phyloP scores from a whole-genome alignment of 1,140 invertebrate species.

The Drosophila arizonae region DNA sequence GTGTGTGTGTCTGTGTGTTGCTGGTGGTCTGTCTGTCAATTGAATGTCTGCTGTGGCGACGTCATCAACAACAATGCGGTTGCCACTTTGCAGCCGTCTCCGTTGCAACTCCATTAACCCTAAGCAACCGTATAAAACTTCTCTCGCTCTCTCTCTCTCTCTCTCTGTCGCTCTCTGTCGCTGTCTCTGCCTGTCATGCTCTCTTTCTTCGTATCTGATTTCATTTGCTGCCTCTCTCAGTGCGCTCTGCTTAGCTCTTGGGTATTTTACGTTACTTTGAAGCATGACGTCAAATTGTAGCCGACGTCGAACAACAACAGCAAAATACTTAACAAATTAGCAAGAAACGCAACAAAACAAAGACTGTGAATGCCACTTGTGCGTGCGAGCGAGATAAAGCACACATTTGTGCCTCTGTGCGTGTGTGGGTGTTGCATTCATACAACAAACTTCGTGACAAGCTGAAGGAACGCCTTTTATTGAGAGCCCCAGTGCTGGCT shows the following conservation, averaged over 20 bases:
- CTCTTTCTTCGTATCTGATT: not conserved
- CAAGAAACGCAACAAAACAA: constrained; percentile 42
- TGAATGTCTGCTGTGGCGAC: constrained; percentile 69
- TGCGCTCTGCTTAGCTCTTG: constrained; percentile 22
- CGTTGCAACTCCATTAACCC: constrained; percentile 73
- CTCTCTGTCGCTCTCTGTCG: not conserved
- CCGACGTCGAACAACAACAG: constrained; percentile 34
- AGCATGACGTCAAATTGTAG: constrained; percentile 77
- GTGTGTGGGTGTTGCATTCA: constrained; percentile 60
- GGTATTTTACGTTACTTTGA: constrained; percentile 72
- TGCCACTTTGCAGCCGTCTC: constrained; percentile 44
- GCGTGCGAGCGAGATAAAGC: not conserved
- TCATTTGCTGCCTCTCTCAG: constrained; percentile 14
- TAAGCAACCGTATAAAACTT: constrained; percentile 51
- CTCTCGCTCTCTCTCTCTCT: constrained; percentile 4
- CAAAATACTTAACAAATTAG: constrained; percentile 71
- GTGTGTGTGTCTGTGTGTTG: constrained; percentile 41
- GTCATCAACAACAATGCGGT: constrained; percentile 48
- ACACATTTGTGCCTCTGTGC: not conserved
- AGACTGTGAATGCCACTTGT: not conserved
- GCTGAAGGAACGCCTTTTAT: constrained; percentile 51
- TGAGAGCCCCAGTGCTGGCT: constrained; percentile 43
- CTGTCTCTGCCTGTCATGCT: not conserved
- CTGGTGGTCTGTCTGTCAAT: constrained; percentile 78
- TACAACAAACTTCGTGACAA: constrained; percentile 47